Evolutionary conservation across 2,113 vertebrate genomes (phyloP).

Genomic region (Bucco capensis): DNA sequence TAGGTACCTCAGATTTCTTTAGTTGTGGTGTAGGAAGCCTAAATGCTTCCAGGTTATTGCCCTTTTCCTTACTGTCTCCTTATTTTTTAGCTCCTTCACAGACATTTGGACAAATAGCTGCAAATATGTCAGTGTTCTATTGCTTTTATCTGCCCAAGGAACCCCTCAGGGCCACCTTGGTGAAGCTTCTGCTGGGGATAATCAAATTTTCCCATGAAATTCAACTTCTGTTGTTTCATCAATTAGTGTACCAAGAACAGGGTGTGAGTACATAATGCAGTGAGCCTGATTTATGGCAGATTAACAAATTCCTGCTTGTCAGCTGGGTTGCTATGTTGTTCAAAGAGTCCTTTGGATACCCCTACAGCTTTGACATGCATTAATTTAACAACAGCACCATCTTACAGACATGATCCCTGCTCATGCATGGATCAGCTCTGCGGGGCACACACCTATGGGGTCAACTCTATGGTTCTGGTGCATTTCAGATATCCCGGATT

Average conservation of each 20-base stretch:
- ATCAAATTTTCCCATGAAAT: not conserved
- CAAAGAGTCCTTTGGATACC: not conserved
- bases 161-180: not conserved
- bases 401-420: not conserved
- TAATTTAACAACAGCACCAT: not conserved
- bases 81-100: not conserved
- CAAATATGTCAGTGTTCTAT: not conserved
- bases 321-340: not conserved
- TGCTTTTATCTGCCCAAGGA: not conserved
- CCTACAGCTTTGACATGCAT: not conserved
- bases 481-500: not conserved
- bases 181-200: not conserved
- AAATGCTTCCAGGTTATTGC: not conserved
- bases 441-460: not conserved
- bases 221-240: not conserved
- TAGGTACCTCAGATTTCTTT: not conserved
- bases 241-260: not conserved
- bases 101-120: not conserved
- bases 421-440: not conserved
- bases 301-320: not conserved
- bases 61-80: not conserved
- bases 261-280: not conserved
- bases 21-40: not conserved
- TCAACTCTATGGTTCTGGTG: not conserved
- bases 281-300: not conserved